Evolutionary conservation across 2,797 vertebrate species (phyloP).

Genomic region (Chaenodraco wilsoni): DNA sequence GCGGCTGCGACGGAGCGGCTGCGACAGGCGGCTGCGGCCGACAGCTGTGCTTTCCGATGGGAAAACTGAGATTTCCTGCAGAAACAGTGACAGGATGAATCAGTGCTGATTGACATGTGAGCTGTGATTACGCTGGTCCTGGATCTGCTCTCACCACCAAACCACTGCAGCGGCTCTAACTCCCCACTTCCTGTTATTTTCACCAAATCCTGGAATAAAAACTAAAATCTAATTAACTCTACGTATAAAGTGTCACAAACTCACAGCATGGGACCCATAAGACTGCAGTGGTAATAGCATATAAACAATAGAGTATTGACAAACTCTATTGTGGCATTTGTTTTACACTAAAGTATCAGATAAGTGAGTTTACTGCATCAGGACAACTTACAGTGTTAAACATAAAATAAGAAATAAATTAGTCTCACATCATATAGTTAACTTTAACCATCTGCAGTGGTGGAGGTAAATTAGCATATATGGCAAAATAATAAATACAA

Average conservation of each 20-base stretch:
- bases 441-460: not conserved
- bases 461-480: not conserved
- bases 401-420: not conserved
- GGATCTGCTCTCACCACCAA: slow-evolving; percentile 49
- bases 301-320: slow-evolving; percentile 16
- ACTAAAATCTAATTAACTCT: slow-evolving; percentile 5
- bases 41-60: slow-evolving; percentile 35
- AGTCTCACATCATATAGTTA: not conserved
- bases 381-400: not conserved
- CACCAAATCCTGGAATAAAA: slow-evolving; percentile 23
- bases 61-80: slow-evolving; percentile 23
- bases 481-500: too few relatives aligned
- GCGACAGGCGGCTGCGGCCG: slow-evolving; percentile 27
- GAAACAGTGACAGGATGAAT: slow-evolving; percentile 54
- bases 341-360: not conserved
- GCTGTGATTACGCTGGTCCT: slow-evolving; percentile 51
- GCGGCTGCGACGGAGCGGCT: too few relatives aligned
- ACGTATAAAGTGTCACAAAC: slow-evolving; percentile 9
- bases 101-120: slow-evolving; percentile 48
- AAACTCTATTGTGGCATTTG: not conserved
- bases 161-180: slow-evolving; percentile 41
- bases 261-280: not conserved
- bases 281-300: slow-evolving; percentile 37
- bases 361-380: not conserved
- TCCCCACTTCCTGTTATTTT: slow-evolving; percentile 33